phyloP scores from a whole-genome alignment of 2,888 invertebrate genomes.

The Tuberolachnus salignus region DNA sequence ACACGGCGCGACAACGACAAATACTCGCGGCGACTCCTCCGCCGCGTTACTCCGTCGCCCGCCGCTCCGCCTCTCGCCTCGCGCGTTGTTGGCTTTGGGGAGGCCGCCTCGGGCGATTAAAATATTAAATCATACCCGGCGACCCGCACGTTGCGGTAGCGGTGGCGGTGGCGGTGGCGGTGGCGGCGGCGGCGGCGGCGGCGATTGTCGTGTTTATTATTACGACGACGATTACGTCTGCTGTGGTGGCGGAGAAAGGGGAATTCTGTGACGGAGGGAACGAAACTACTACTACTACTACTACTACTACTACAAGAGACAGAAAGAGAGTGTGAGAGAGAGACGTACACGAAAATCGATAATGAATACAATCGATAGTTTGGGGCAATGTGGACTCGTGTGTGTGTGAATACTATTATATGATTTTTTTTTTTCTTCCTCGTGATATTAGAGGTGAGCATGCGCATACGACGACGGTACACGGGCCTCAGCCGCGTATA shows the following conservation, averaged over 20 bases:
- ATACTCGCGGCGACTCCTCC: no score
- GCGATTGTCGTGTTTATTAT: background rate
- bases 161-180: background rate
- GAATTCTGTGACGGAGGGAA: background rate
- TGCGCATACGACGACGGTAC: slow-evolving; percentile 20
- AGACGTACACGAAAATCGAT: slow-evolving; percentile 26
- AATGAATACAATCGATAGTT: slow-evolving; percentile 37
- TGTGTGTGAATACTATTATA: slow-evolving; percentile 7
- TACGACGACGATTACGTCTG: background rate
- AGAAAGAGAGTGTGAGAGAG: background rate
- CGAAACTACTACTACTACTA: no score
- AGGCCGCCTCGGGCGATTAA: background rate
- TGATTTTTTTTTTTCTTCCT: slow-evolving; percentile 7
- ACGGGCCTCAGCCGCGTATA: slow-evolving; percentile 21
- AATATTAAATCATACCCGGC: slow-evolving; percentile 9
- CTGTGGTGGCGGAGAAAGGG: background rate
- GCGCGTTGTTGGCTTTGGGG: background rate
- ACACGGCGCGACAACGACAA: no score
- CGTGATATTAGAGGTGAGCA: slow-evolving; percentile 38
- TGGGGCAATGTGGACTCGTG: slow-evolving; percentile 3
- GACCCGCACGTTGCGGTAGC: background rate
- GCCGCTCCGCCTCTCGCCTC: no score
- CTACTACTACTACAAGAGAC: no score
- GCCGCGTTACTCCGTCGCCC: no score
- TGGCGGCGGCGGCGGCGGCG: background rate